A percentile compares a stretch with the other conserved stretches of the same genome.
phyloP scores from a whole-genome alignment of 2,113 vertebrate species.

The Burhinus oedicnemus region DNA sequence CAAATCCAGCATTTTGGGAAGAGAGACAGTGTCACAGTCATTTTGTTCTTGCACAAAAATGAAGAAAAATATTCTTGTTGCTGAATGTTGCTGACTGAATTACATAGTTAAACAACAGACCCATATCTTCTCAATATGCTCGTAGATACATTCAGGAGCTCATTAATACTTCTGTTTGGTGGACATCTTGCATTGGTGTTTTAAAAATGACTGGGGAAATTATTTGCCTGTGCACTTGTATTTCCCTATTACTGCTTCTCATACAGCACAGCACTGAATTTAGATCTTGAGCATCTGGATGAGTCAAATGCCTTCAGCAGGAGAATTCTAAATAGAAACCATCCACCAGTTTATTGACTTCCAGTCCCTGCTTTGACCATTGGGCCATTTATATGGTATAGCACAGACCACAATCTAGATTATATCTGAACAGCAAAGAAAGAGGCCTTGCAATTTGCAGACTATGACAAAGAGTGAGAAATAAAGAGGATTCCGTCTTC shows the following conservation, averaged over 20 bases:
- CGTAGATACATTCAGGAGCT: neutral
- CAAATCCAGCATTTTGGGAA: neutral
- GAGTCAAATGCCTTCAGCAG: neutral
- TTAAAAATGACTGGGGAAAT: neutral
- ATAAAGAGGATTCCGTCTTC: neutral
- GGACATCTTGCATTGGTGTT: neutral
- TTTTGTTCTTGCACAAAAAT: neutral
- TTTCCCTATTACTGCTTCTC: neutral
- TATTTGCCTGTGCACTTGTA: neutral
- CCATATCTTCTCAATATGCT: neutral
- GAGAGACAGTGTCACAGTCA: neutral
- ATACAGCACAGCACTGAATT: neutral
- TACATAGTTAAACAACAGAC: neutral
- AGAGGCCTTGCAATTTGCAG: neutral
- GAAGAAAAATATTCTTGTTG: neutral
- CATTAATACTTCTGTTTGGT: neutral
- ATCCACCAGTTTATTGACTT: neutral
- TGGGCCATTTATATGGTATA: no score
- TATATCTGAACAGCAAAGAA: neutral
- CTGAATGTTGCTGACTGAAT: neutral
- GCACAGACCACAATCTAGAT: rapidly evolving
- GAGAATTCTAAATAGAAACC: neutral
- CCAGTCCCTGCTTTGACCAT: neutral
- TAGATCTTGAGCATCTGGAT: neutral
- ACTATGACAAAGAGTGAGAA: neutral